Evolutionary conservation across 2,797 vertebrate species (phyloP).

Genomic region (Eptatretus atami): DNA sequence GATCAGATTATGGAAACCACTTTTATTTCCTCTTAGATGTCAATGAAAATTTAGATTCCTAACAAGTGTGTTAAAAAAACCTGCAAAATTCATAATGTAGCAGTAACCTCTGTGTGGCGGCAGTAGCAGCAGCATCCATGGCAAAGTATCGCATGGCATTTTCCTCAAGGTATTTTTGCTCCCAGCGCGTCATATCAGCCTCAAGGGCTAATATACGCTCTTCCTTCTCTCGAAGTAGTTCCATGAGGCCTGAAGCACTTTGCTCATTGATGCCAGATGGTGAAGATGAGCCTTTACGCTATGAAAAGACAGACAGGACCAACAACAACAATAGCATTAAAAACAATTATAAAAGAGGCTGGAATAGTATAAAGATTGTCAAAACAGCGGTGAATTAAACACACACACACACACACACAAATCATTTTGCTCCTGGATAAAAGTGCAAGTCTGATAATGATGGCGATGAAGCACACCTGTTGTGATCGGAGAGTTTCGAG

Average conservation of each 20-base stretch:
- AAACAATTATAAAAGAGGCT: no score
- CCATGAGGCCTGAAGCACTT: conserved; percentile 23
- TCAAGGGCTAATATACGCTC: conserved; percentile 61
- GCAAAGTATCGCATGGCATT: conserved; percentile 90
- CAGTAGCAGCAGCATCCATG: conserved; percentile 73
- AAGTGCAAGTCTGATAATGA: no score
- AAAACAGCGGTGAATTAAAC: no score
- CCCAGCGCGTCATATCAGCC: conserved; percentile 91
- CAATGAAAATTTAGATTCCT: no score
- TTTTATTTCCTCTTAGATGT: no score
- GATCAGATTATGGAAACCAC: no score
- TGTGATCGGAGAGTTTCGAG: conserved; percentile 57
- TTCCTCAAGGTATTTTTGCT: conserved; percentile 84
- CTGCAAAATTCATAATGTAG: no score
- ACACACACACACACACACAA: no score
- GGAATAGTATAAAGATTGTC: no score
- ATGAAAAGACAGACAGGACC: conserved; percentile 7
- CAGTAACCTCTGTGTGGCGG: conserved; percentile 44
- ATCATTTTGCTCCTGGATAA: no score
- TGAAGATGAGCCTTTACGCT: conserved; percentile 54
- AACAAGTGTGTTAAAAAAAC: no score
- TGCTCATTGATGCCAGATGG: conserved; percentile 16
- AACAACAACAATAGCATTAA: no score
- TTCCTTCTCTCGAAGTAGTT: conserved; percentile 55
- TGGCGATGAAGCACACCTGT: conserved; percentile 22